phyloP scores from a whole-genome alignment of 2,888 invertebrate species.

The Habroteleia sp. region DNA sequence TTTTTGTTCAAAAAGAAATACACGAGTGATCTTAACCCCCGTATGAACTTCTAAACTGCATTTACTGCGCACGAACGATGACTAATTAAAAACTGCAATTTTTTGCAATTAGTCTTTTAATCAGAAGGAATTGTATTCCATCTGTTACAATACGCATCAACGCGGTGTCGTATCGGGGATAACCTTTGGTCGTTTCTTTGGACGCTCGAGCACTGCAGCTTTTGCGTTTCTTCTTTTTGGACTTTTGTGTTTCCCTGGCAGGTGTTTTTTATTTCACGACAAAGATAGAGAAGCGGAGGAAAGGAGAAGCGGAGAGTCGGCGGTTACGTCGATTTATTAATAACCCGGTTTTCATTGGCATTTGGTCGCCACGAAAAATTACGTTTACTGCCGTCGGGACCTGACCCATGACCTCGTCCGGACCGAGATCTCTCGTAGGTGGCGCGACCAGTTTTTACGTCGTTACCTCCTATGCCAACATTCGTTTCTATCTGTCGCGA shows the following conservation, averaged over 20 bases:
- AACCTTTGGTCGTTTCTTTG: slow-evolving; percentile 17
- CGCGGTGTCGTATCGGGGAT: slow-evolving; percentile 8
- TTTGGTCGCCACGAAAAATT: slow-evolving; percentile 69
- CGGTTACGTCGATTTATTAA: slow-evolving; percentile 74
- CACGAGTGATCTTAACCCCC: no score
- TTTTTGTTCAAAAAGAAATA: no score
- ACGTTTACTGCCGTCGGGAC: slow-evolving; percentile 67
- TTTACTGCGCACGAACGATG: no score
- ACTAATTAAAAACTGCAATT: no score
- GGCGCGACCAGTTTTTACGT: slow-evolving; percentile 72
- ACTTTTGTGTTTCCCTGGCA: slow-evolving; percentile 18
- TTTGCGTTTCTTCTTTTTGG: not conserved
- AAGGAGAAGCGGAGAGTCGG: slow-evolving; percentile 34
- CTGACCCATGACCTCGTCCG: slow-evolving; percentile 69
- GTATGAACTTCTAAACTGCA: no score
- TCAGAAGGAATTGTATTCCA: not conserved
- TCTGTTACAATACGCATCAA: slow-evolving; percentile 2
- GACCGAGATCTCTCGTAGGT: slow-evolving; percentile 70
- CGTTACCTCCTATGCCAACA: slow-evolving; percentile 63
- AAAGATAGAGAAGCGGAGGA: slow-evolving; percentile 21
- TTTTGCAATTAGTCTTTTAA: no score
- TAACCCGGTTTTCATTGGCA: slow-evolving; percentile 75
- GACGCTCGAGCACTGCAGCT: slow-evolving; percentile 3
- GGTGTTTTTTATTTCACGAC: slow-evolving; percentile 28
- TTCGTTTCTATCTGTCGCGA: slow-evolving; percentile 69